A percentile compares a stretch with the other conserved stretches of the same genome.
Evolutionary conservation across 2,888 invertebrate genomes (phyloP).

Genomic region (Slavum lentiscoides): DNA sequence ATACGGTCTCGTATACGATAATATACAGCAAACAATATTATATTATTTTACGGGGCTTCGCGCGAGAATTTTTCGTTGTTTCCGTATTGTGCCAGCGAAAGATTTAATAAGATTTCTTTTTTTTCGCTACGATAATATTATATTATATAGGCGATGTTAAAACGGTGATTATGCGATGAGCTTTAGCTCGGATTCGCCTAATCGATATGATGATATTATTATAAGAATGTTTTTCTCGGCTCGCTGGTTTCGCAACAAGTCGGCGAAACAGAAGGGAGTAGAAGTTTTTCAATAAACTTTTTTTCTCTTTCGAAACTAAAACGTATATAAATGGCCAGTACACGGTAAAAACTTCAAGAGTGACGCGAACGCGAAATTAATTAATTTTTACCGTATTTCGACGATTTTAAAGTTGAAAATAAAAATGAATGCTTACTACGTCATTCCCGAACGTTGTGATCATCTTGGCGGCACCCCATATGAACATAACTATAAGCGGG

Average conservation of each 20-base stretch:
- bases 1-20: no score
- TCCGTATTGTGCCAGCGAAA: no score
- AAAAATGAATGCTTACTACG: slow-evolving; percentile 39
- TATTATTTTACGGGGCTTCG: no score
- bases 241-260: neutral
- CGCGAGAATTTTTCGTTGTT: no score
- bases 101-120: no score
- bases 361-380: neutral
- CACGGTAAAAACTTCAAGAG: neutral
- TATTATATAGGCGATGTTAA: no score
- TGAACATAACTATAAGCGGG: slow-evolving; percentile 64
- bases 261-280: neutral
- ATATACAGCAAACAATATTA: no score
- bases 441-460: slow-evolving; percentile 57
- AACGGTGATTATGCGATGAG: no score
- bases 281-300: slow-evolving; percentile 20
- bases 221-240: neutral
- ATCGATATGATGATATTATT: neutral
- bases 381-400: neutral
- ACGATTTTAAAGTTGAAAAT: no score
- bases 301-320: neutral
- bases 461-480: slow-evolving; percentile 66
- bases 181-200: no score
- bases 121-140: no score
- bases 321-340: no score